Evolutionary conservation across 2,113 vertebrate genomes (phyloP).

Genomic region (Hipposideros armiger): DNA sequence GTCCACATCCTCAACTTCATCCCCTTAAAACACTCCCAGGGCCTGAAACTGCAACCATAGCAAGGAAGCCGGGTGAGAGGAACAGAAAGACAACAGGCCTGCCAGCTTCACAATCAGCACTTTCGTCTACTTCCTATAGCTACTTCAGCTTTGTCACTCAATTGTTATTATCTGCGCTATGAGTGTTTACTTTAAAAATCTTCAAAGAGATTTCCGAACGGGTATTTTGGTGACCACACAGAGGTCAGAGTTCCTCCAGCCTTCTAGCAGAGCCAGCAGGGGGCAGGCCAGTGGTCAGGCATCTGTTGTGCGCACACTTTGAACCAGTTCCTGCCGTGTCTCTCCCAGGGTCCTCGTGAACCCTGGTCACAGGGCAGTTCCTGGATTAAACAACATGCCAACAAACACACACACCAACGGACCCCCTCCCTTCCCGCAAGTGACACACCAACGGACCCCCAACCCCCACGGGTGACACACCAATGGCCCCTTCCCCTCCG

Average conservation of each 20-base stretch:
- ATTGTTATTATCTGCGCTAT: slow-evolving; percentile 43
- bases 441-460: slow-evolving; percentile 57
- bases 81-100: neutral
- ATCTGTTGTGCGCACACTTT: slow-evolving; percentile 89
- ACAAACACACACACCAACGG: slow-evolving; percentile 4
- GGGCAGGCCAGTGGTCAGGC: slow-evolving; percentile 88
- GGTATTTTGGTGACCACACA: slow-evolving; percentile 79
- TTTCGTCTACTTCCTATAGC: slow-evolving; percentile 22
- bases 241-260: slow-evolving; percentile 82
- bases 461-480: neutral
- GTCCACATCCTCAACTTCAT: slow-evolving; percentile 7
- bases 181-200: slow-evolving; percentile 68
- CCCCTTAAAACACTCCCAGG: neutral
- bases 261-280: slow-evolving; percentile 85
- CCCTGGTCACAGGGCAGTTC: slow-evolving; percentile 91
- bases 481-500: slow-evolving; percentile 40
- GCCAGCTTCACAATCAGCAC: neutral
- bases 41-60: neutral
- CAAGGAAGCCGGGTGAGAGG: neutral
- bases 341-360: slow-evolving; percentile 84
- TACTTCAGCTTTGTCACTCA: neutral
- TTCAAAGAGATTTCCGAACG: slow-evolving; percentile 81
- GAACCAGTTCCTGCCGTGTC: slow-evolving; percentile 83
- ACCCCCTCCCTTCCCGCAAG: neutral
- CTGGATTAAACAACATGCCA: slow-evolving; percentile 77